Evolutionary conservation across 2,888 invertebrate species (phyloP), one percentile per base, ranked within the genome.

Genomic region (Apocheima hispidaria): DNA sequence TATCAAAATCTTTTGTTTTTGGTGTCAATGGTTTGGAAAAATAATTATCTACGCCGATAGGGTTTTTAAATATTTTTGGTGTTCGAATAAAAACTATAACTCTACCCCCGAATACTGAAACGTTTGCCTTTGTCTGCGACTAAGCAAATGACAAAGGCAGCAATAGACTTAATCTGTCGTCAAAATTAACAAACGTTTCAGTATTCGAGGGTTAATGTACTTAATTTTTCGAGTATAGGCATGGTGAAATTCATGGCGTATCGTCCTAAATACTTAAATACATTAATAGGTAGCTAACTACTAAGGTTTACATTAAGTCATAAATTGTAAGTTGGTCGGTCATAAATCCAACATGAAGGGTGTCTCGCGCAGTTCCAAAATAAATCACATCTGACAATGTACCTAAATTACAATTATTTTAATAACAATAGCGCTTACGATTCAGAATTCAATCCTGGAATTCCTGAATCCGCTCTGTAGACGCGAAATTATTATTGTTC

Each of bases 351-450:
- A 28, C 51, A 20, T 51, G 51, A 51, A 40, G 51, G 26, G 40
- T 51, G 51, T 51, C 51, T 51, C 51, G 9, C 40, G 20, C 14
- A 40, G 26, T 30, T 28, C 40, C 7, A 38, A 36, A 33, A 40
- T 51, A 58, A 58, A 58, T 58, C 58, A 51, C 36, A 51, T 20
- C 43, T 28, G 26, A 46, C 58, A 58, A 44, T 43, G 58, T 51
- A 51, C 38, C 18, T 28, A 51, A 49, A 53, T 52, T 30, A 49
- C 40, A 53, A 49, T 60, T 44, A 60, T 60, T 44, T 55, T 54
- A 44, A 12, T 21, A 55, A 55, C 60, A 61, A 55, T 51, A 23
- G 33, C 36, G 40, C 23, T 16, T 44, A 30, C 38, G 30, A 55
- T 46, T 60, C 30, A 43, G 53, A 60, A 43, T 61, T 55, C 40